Evolutionary conservation across 2,113 vertebrate genomes (phyloP), one percentile per base, ranked within the genome.

Genomic region (Numenius arquata): DNA sequence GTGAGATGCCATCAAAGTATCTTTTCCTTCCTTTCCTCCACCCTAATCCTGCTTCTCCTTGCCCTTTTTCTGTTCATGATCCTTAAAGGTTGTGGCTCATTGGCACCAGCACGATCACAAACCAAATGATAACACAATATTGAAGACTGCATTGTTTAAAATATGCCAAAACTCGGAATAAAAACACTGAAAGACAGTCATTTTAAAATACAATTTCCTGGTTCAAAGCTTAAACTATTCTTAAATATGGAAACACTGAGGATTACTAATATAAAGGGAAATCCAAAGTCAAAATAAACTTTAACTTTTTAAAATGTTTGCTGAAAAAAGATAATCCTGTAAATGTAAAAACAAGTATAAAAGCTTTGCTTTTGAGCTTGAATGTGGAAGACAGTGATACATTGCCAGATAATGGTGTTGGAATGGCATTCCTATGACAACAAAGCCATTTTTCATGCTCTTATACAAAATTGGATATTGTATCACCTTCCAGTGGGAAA

Each of bases 311-410:
- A 52, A 90, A 96, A 70, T 66, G 59, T 50, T 88, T 95, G 70
- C 68, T 92, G 71, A 80, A 73, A 79, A 90, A 84, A 73, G 76
- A 90, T 50, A 77, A 76, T 52, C 61, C 61, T 70, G 53, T 91
- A 94, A 85, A 80, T 36, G 45, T 66, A 82, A 91, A 90, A 94
- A 94, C 55, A 85, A 87, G 75, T 90, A 91, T 23, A 95, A 95
- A 95, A 82, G 58, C 59, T 74, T 68, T 68, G 47, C 83, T 72
- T 93, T 36, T 71, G 56, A 93, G 53, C 32, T 72, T 77, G 41
- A 90, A n/a, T 50, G 56, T 41, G 81, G 89, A 90, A 89, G 67
- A 95, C 72, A 80, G n/a, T 43, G 80, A 92, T 43, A 85, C n/a
- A 77, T n/a, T 77, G 68, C 47, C 77, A 75, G 68, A 86, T 74